Base-by-base conservation (phyloP, 1,140 invertebrate species). In the Trypoxylus dichotomus region DNA sequence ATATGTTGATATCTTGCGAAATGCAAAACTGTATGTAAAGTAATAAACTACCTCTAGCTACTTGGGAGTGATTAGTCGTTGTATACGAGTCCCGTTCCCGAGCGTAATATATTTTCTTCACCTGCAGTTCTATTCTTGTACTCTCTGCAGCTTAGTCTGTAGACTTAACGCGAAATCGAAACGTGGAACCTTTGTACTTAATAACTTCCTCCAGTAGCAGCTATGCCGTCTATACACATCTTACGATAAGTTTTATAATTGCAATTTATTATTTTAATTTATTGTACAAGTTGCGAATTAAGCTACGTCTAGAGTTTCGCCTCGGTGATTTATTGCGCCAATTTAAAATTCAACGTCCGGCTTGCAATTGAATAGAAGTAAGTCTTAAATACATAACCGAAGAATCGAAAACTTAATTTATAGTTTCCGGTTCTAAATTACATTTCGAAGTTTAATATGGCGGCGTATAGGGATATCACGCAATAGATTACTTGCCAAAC, bases 231-330 rank as follows among this genome's bases (percentile, higher is more conserved):
- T 19, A n/a, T 54, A 24, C 60, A 68, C 60, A 68, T 68, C 60
- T 29, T 7, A 24, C 24, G 24, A 29, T 21, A 68, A 68, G 21
- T 68, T 68, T 68, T 68, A 68, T 24, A 68, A 68, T 68, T 68
- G 27, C 27, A 68, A 68, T 68, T 68, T 68, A 68, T 68, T 68
- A 68, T 29, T 68, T 68, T 68, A 68, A 68, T 68, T 68, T 68
- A 68, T 68, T 13, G 60, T 29, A 68, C 21, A 68, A 68, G 60
- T 68, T 68, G 60, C 11, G 60, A 68, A 68, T 68, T 68, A 68
- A 68, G 60, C 21, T 25, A 7, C 24, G 60, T 68, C 60, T 29
- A 68, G 24, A 11, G 24, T 25, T 68, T 15, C 27, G 6, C 60
- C 24, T 8, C 21, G 3, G 10, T 68, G 60, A 68, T 68, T 68